Evolutionary conservation across 1,140 invertebrate species (phyloP).

Genomic region (Cydia splendana): DNA sequence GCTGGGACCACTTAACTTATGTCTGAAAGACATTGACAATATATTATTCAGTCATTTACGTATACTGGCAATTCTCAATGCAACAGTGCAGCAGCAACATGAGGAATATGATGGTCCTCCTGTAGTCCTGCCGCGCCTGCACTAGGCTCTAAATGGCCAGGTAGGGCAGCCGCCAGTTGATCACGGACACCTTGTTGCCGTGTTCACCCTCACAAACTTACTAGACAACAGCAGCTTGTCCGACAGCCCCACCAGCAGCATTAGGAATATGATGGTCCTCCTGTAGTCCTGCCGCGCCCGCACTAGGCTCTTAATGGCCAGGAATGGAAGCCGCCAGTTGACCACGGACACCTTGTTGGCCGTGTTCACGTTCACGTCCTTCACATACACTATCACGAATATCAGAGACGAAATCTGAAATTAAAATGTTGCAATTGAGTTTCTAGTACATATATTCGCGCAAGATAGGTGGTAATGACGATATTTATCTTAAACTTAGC

Average conservation of each 20-base stretch:
- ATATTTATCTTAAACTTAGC: no score
- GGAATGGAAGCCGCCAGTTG: constrained; percentile 65
- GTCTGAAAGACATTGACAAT: not conserved
- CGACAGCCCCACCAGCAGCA: constrained; percentile 67
- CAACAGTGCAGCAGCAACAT: constrained; percentile 64
- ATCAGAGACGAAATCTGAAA: constrained; percentile 67
- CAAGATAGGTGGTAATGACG: not conserved
- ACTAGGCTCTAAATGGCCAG: constrained; percentile 69
- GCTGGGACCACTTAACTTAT: not conserved
- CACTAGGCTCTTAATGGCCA: constrained; percentile 68
- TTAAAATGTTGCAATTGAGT: not conserved
- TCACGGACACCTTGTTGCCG: not conserved
- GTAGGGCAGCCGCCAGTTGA: not conserved
- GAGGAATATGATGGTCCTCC: constrained; percentile 63
- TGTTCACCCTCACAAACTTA: constrained; percentile 37
- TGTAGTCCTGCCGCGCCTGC: constrained; percentile 60
- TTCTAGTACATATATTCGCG: not conserved
- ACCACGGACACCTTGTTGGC: constrained; percentile 66
- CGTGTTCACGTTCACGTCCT: constrained; percentile 66
- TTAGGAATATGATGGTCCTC: constrained; percentile 65
- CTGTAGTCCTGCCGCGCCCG: constrained; percentile 62
- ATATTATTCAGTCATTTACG: not conserved
- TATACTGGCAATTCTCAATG: constrained; percentile 58
- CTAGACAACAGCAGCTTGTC: constrained; percentile 70
- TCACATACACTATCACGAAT: constrained; percentile 61